These are phyloP conservation scores for Ptychoptera albimana DNA, from an alignment of 2,888 invertebrate genomes.

Conservation along the genomic window DNA sequence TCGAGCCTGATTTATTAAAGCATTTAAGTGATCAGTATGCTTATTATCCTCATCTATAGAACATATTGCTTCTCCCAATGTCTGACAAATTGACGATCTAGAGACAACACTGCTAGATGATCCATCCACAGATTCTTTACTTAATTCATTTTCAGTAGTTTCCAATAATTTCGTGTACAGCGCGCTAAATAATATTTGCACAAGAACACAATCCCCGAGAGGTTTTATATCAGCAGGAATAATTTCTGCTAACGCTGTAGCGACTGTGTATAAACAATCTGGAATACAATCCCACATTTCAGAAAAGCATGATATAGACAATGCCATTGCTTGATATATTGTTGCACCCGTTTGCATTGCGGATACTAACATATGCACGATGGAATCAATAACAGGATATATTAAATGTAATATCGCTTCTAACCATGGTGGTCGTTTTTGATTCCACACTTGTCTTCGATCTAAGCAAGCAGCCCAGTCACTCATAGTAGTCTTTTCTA, in stretches of 20 bases:
- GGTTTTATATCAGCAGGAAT: constrained; percentile 55
- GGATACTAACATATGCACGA: constrained; percentile 49
- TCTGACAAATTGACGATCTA: constrained; percentile 44
- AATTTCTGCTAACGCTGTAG: constrained; percentile 45
- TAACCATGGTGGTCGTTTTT: constrained; percentile 61
- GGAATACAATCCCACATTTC: constrained; percentile 55
- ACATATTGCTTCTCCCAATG: constrained; percentile 61
- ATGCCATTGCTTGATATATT: constrained; percentile 66
- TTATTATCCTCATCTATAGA: constrained; percentile 66
- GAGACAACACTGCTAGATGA: constrained; percentile 7
- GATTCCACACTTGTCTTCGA: constrained; percentile 68
- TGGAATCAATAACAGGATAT: constrained; percentile 42
- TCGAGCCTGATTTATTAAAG: constrained; percentile 40
- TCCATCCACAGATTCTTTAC: not conserved
- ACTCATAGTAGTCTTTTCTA: constrained; percentile 37
- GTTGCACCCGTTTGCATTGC: constrained; percentile 60
- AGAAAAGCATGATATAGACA: constrained; percentile 51
- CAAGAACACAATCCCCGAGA: constrained; percentile 46
- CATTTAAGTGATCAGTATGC: constrained; percentile 56
- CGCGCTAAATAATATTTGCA: constrained; percentile 54
- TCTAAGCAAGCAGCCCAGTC: constrained; percentile 60
- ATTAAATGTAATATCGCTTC: constrained; percentile 52
- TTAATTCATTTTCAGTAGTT: constrained; percentile 21
- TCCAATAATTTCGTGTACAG: constrained; percentile 48
- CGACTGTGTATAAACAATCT: constrained; percentile 37